phyloP scores from a whole-genome alignment of 2,888 invertebrate species.

The Melieria crassipennis region DNA sequence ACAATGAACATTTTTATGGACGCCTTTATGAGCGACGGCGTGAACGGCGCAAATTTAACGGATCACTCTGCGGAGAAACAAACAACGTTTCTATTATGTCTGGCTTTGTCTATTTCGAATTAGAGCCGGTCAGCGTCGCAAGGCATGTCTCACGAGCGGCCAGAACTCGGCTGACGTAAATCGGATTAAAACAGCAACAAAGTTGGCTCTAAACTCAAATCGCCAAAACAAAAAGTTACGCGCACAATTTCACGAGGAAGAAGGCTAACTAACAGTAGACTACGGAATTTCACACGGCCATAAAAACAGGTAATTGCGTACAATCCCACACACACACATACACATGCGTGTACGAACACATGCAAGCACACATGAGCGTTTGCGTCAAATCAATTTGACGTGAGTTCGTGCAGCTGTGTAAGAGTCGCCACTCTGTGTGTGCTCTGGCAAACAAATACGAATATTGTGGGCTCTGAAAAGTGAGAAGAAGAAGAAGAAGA shows the following conservation, averaged over 20 bases:
- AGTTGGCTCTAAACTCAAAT: conserved; percentile 52
- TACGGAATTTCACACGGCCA: conserved; percentile 59
- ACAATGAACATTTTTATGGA: too few species aligned
- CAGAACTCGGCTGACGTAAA: not conserved
- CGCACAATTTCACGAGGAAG: not conserved
- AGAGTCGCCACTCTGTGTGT: too few species aligned
- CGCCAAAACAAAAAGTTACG: conserved; percentile 4
- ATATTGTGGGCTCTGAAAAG: too few species aligned
- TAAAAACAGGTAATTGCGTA: conserved; percentile 44
- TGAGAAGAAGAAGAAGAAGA: too few species aligned
- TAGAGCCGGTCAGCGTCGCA: too few species aligned
- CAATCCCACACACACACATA: not conserved
- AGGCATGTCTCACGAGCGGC: too few species aligned
- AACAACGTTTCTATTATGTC: too few species aligned
- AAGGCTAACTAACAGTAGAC: conserved; percentile 45
- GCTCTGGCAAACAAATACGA: too few species aligned
- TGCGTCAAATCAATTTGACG: not conserved
- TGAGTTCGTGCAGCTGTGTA: not conserved
- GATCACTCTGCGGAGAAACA: too few species aligned
- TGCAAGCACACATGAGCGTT: not conserved
- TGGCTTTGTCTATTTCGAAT: too few species aligned
- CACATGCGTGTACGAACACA: conserved; percentile 31
- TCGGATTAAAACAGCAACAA: conserved; percentile 32
- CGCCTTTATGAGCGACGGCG: too few species aligned
- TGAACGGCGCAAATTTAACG: too few species aligned